Evolutionary conservation across 2,888 invertebrate species (phyloP), one percentile per base, ranked within the genome.

Genomic region (Eutolmus rufibarbis): DNA sequence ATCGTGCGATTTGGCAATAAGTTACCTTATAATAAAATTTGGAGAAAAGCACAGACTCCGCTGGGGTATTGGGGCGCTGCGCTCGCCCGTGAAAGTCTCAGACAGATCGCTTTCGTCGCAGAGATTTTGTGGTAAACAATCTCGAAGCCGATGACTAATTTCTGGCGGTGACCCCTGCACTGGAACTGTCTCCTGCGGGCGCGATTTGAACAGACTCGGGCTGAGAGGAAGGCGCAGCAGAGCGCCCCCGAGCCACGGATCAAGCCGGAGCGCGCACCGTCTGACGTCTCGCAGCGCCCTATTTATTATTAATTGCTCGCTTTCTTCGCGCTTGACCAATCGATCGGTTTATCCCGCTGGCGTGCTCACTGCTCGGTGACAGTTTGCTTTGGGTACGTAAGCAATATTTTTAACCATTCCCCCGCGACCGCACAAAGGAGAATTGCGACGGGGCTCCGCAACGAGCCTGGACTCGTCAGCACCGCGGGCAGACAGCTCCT

Each of bases 21-120:
- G 85, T 85, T 85, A 85, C 85, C 85, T 85, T 74, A 85, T 85
- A 85, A 74, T 85, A 31, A 46, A 85, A 74, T 85, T 40, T 85
- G 85, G 85, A 43, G 43, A 19, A 19, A 84, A 66, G 28, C 66
- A 28, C 23, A 66, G 66, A 23, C 66, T 66, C 66, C 28, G 66
- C 23, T 66, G 23, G 66, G 9, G 14, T 23, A 79, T 37, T 23
- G 51, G 43, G 51, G 16, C 79, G 78, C 19, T 79, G 2, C 19
- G 51, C 56, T 51, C 46, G 46, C 46, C 56, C 66, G 66, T 66
- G 66, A 66, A 66, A 66, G 66, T 66, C 66, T 8, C 23, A 19
- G 23, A 28, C 43, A 12, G 9, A 12, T 9, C 66, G 28, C 28
- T 66, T 66, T 66, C 66, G 66, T 66, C 66, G 66, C 66, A 66